Evolutionary conservation across 2,113 vertebrate species (phyloP).

Genomic region (Taxidea taxus): DNA sequence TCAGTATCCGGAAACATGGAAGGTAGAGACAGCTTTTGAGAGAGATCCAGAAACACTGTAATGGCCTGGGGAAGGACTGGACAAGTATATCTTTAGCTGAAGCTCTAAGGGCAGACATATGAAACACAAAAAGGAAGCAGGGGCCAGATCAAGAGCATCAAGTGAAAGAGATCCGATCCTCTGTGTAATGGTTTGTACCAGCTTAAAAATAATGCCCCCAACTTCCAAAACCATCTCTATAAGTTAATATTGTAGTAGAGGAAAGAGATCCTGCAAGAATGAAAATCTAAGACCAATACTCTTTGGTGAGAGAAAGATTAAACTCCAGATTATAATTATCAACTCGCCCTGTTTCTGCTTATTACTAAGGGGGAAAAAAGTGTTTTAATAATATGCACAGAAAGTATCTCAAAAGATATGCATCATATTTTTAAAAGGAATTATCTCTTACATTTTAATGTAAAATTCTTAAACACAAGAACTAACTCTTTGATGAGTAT

Average conservation of each 20-base stretch:
- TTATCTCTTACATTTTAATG: not conserved
- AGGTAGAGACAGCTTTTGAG: not conserved
- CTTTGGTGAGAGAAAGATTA: not conserved
- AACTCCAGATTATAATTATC: not conserved
- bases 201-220: not conserved
- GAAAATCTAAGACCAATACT: not conserved
- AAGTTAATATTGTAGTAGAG: not conserved
- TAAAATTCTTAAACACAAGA: not conserved
- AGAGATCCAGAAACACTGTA: not conserved
- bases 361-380: not conserved
- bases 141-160: not conserved
- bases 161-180: not conserved
- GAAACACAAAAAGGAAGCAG: not conserved
- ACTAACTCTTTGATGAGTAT: not conserved
- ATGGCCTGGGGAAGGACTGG: not conserved
- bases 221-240: not conserved
- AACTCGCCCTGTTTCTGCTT: not conserved
- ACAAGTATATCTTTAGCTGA: not conserved
- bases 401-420: not conserved
- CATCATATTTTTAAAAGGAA: constrained; percentile 1
- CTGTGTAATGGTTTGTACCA: not conserved
- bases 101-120: not conserved
- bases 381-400: not conserved
- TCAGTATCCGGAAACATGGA: not conserved
- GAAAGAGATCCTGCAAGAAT: not conserved